These are phyloP conservation scores for Scrobipalpa costella DNA, from an alignment of 2,888 invertebrate genomes.

Conservation along the genomic window DNA sequence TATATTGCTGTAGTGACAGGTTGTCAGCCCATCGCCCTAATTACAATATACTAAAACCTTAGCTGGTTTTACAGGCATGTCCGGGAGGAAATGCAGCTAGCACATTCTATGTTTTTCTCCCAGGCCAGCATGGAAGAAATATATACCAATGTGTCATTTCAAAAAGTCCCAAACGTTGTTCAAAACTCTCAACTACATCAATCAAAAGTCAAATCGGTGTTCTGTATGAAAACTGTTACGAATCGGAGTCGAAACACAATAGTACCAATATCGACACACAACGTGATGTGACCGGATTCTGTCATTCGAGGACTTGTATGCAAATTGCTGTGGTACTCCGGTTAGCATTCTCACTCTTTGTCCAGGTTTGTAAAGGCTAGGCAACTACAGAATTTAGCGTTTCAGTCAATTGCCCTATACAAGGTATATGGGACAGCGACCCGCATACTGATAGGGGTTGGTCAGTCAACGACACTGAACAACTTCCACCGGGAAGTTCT, in stretches of 20 bases:
- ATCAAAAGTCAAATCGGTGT: neutral
- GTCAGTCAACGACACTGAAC: too few relatives aligned
- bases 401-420: neutral
- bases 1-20: too few relatives aligned
- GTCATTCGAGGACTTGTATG: conserved; percentile 48
- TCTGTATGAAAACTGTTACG: neutral
- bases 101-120: too few relatives aligned
- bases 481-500: too few relatives aligned
- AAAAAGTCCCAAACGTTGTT: neutral
- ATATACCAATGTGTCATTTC: too few relatives aligned
- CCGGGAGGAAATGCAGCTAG: too few relatives aligned
- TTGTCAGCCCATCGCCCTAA: too few relatives aligned
- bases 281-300: conserved; percentile 45
- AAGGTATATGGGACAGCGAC: too few relatives aligned
- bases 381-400: neutral
- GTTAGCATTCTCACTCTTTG: neutral
- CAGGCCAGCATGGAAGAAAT: too few relatives aligned
- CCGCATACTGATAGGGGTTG: too few relatives aligned
- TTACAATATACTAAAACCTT: too few relatives aligned
- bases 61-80: too few relatives aligned
- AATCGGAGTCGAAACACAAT: conserved; percentile 17
- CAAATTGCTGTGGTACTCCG: conserved; percentile 40
- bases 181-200: neutral
- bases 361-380: neutral
- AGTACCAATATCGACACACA: conserved; percentile 8